Percentiles rank a stretch among this genome's conserved stretches.
Conservation (phyloP, 2,113 vertebrate genomes). For the Eidolon helvum region DNA sequence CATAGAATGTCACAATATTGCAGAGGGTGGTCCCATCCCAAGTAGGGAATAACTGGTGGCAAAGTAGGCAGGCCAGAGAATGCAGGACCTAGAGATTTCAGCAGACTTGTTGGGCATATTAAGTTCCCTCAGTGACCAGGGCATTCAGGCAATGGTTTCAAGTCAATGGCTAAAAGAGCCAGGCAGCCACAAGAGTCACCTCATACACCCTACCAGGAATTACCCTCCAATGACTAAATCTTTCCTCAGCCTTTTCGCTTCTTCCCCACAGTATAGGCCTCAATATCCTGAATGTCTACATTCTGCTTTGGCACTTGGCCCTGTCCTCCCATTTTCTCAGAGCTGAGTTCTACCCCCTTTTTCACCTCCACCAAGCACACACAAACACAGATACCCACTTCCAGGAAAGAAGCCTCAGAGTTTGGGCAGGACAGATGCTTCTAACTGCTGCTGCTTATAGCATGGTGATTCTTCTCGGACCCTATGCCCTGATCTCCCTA, state of each 20-base stretch:
- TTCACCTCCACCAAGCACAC: fast-evolving
- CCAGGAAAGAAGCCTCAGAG: neutral
- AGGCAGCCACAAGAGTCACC: neutral
- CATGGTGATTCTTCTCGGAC: neutral
- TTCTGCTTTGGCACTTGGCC: neutral
- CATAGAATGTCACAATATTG: neutral
- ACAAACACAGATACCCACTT: fast-evolving
- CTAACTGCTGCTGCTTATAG: too few species aligned
- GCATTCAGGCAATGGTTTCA: neutral
- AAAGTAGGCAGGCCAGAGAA: neutral
- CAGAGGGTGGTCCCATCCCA: neutral
- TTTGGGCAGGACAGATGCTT: neutral
- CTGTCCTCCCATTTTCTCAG: neutral
- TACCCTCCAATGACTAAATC: neutral
- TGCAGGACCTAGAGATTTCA: neutral
- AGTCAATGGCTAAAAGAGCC: neutral
- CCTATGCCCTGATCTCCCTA: neutral
- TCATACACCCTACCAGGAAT: neutral
- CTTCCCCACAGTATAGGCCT: neutral
- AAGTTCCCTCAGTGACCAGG: neutral
- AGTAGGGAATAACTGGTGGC: neutral
- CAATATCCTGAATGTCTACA: neutral
- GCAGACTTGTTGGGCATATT: neutral
- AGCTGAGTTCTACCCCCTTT: neutral
- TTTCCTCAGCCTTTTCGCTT: neutral